These are phyloP conservation scores for Zaprionus ornatus DNA, from an alignment of 1,140 invertebrate species.

Conservation along the genomic window DNA sequence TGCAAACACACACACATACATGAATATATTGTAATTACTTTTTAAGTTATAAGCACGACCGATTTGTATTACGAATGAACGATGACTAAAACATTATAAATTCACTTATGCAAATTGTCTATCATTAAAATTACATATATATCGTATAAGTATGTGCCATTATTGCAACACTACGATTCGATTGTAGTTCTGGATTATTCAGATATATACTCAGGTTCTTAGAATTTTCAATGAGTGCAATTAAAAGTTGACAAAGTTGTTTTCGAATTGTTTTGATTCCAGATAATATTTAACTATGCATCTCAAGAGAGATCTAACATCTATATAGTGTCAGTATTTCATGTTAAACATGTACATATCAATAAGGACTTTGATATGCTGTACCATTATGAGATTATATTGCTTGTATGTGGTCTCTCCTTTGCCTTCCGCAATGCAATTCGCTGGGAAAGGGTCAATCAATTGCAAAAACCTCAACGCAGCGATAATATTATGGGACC, in stretches of 20 bases:
- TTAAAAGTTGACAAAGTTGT: not conserved
- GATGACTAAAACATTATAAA: conserved; percentile 37
- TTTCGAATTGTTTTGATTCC: not conserved
- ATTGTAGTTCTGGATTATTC: conserved; percentile 3
- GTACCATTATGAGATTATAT: not conserved
- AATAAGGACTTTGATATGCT: not conserved
- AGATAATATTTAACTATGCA: not conserved
- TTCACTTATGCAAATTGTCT: conserved; percentile 45
- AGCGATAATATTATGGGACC: not conserved
- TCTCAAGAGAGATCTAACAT: not conserved
- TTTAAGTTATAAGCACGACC: conserved; percentile 14
- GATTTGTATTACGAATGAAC: not conserved
- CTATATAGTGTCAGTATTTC: not conserved
- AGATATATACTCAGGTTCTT: not conserved
- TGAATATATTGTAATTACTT: conserved; percentile 41
- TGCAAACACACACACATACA: conserved; percentile 16
- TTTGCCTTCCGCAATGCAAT: not conserved
- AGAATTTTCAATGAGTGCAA: not conserved
- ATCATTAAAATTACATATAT: conserved; percentile 12
- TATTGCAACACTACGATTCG: not conserved
- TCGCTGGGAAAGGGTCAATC: not conserved
- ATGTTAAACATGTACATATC: not conserved
- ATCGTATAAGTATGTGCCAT: not conserved
- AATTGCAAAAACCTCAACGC: conserved; percentile 1
- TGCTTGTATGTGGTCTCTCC: not conserved